Conservation (phyloP, 53 echinoderm and acorn worm genomes). For the Crossaster papposus region DNA sequence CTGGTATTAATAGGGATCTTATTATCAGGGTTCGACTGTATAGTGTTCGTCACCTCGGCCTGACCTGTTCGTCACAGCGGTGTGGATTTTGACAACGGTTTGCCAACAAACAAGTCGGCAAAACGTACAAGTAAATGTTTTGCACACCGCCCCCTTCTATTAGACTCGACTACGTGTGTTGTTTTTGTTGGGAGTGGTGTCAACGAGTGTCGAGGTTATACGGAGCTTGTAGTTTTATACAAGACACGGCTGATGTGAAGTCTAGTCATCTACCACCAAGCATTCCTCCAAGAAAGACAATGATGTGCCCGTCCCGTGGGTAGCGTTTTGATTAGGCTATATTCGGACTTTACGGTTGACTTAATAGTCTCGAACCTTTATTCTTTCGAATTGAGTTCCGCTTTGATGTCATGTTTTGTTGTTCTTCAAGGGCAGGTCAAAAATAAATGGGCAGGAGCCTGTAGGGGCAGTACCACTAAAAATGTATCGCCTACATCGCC, state of each 20-base stretch:
- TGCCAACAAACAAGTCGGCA: constrained; percentile 52
- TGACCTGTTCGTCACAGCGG: constrained; percentile 33
- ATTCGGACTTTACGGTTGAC: too few species aligned
- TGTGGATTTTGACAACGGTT: constrained; percentile 57
- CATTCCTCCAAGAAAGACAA: not conserved
- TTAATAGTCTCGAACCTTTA: too few species aligned
- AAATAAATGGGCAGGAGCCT: too few species aligned
- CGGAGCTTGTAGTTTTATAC: not conserved
- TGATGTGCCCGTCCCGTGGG: too few species aligned
- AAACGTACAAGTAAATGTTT: constrained; percentile 39
- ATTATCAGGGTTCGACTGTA: too few species aligned
- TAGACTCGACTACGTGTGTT: not conserved
- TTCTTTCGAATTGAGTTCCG: too few species aligned
- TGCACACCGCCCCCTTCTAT: constrained; percentile 5
- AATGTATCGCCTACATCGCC: too few species aligned
- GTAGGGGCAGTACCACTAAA: too few species aligned
- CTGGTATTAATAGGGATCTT: too few species aligned
- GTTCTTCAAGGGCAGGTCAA: too few species aligned
- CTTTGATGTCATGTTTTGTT: too few species aligned
- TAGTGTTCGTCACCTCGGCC: constrained; percentile 26
- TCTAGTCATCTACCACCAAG: not conserved
- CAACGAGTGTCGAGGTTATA: not conserved
- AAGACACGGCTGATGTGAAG: not conserved
- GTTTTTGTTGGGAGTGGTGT: constrained; percentile 19
- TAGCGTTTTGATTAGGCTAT: too few species aligned